Evolutionary conservation across 2,888 invertebrate species (phyloP), one percentile per base, ranked within the genome.

Genomic region (Pollenia amentaria): DNA sequence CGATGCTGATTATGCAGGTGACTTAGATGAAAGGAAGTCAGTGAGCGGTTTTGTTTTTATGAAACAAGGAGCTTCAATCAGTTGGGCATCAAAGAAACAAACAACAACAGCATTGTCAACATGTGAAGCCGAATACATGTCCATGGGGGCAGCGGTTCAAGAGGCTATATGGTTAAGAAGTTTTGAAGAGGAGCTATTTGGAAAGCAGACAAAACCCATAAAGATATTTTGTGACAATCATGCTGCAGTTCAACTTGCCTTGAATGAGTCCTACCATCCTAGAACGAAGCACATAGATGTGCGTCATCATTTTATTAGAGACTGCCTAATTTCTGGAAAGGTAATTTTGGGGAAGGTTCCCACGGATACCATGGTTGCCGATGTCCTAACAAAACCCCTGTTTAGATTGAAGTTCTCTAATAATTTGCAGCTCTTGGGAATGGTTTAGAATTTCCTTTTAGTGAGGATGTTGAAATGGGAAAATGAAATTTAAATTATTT

Each of bases 71-170:
- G 40, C 65, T 44, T 55, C 65, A 53, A 53, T 76, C 9, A 18
- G 21, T 9, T 76, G 76, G 65, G 65, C 21, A 44, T 77, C 65
- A 2, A 65, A 65, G 10, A 75, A 38, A 18, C 55, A 77, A 38
- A 12, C n/a, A 10, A 65, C 53, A n/a, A 77, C 76, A 38, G 76
- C 76, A 40, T 64, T 77, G 21, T 65, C 9, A 21, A 77, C 76
- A 14, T 77, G 55, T 42, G 76, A 78, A 67, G 42, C 78, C 6
- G 78, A 78, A 29, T 78, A 78, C 40, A 69, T 78, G 67, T 53
- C 78, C 46, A 57, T 78, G 46, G 78, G 60, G 8, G 44, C 57
- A 29, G 78, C 78, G 1, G 65, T 77, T 18, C 77, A 77, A 46
- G 75, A 75, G 21, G 38, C 64, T 10, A n/a, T 77, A 21, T 77